These are phyloP conservation scores for Trissolcus basalis DNA, from an alignment of 1,140 invertebrate species.

Conservation along the genomic window DNA sequence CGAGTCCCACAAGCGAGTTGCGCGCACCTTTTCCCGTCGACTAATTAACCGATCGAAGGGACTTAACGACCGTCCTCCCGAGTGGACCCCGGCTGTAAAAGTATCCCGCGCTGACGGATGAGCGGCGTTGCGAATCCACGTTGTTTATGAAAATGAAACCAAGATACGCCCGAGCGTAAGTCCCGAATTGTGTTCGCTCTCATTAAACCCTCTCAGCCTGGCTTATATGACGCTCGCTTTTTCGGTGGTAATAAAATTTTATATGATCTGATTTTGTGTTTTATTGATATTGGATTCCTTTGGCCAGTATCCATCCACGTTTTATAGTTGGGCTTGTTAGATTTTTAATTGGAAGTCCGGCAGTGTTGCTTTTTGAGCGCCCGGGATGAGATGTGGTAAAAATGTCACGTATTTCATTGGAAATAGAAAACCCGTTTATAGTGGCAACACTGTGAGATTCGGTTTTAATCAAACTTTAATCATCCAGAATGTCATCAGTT, in stretches of 20 bases:
- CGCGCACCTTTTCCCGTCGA: background rate
- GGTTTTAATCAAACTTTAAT: conserved; percentile 7
- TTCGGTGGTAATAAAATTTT: conserved; percentile 49
- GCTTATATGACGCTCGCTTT: conserved; percentile 19
- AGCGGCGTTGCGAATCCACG: conserved; percentile 68
- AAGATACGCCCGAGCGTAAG: conserved; percentile 17
- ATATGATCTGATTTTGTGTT: conserved; percentile 52
- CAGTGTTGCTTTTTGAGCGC: conserved; percentile 24
- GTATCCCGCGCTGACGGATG: conserved; percentile 35
- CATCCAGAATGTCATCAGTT: background rate
- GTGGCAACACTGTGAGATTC: conserved; percentile 17
- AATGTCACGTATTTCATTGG: conserved; percentile 50
- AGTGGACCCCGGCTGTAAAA: conserved; percentile 17
- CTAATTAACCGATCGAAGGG: conserved; percentile 49
- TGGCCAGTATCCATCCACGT: conserved; percentile 17
- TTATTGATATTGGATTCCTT: conserved; percentile 53
- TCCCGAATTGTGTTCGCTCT: conserved; percentile 23
- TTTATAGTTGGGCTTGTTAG: conserved; percentile 48
- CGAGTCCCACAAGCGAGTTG: no score
- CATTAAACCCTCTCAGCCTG: conserved; percentile 29
- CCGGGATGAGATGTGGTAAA: conserved; percentile 30
- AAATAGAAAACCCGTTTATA: conserved; percentile 42
- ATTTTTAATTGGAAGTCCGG: conserved; percentile 46
- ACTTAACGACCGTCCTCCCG: conserved; percentile 50
- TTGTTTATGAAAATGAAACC: conserved; percentile 74